Evolutionary conservation across 2,888 invertebrate species (phyloP), one percentile per base, ranked within the genome.

Genomic region (Byasa hedistus): DNA sequence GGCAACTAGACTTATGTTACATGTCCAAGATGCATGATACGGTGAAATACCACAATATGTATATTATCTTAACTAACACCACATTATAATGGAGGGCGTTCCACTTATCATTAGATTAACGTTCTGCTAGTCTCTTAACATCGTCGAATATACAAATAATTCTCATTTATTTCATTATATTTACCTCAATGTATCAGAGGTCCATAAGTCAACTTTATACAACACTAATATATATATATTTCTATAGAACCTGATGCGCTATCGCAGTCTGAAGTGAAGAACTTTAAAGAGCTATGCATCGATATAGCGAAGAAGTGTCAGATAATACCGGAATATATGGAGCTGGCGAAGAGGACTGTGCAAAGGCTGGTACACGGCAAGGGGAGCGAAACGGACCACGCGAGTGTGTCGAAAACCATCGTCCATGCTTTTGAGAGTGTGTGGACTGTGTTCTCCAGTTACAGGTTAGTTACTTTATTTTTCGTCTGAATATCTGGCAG

Each of bases 251-350:
- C 83, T 12, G 79, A 83, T 66, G 78, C 80, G 0, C 69, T 90
- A 0, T 82, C 85, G 0, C 79, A 84, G 57, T 80, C 86, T 0
- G 88, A 90, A 63, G 84, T 89, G 52, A 69, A 74, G 0, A 85
- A 79, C 63, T 90, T 89, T 79, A 87, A 86, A 62, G 90, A 90
- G 44, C 73, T 90, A 0, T 89, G 89, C 32, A 21, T 87, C 48
- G 91, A 91, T 4, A 78, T 91, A 15, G 87, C 89, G 0, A 81
- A 76, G 69, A 85, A 84, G 32, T 91, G 91, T 68, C 88, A 89
- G 70, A 91, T 91, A 22, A 90, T 91, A 44, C 91, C 91, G 0
- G 91, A 91, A 61, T 91, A 91, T 69, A 89, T 91, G 91, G 83
- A 85, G 66, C 70, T 90, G 1, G 91, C 91, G 0, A 90, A 89